Conservation (phyloP, 2,113 vertebrate species). For the Micromys minutus region DNA sequence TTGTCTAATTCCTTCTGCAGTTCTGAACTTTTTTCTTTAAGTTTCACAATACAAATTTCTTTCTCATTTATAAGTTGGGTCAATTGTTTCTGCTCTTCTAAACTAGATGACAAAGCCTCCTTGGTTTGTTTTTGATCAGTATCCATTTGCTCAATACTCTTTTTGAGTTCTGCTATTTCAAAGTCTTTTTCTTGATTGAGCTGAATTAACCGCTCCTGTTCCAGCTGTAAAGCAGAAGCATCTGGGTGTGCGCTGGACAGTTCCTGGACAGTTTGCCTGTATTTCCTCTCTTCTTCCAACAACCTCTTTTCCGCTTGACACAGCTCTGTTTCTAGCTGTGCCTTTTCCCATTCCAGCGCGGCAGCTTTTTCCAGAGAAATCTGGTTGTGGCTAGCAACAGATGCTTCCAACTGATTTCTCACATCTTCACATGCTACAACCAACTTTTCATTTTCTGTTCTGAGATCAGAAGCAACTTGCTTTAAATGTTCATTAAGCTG, state of each 20-base stretch:
- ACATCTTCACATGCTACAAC: constrained; percentile 83
- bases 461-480: constrained; percentile 89
- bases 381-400: constrained; percentile 83
- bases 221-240: constrained; percentile 87
- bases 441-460: constrained; percentile 90
- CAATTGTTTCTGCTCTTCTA: constrained; percentile 93
- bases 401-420: constrained; percentile 87
- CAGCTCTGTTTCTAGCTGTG: constrained; percentile 89
- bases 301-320: constrained; percentile 85
- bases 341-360: constrained; percentile 90
- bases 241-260: constrained; percentile 87
- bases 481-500: constrained; percentile 85
- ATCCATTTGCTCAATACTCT: constrained; percentile 88
- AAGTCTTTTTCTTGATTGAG: constrained; percentile 93
- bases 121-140: constrained; percentile 90
- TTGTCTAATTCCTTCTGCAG: constrained; percentile 87
- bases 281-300: constrained; percentile 87
- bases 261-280: constrained; percentile 90
- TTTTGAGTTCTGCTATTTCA: constrained; percentile 89
- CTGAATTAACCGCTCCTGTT: constrained; percentile 89
- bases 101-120: constrained; percentile 90
- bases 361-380: constrained; percentile 89
- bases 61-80: constrained; percentile 94
- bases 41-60: constrained; percentile 89
- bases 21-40: constrained; percentile 87